Evolutionary conservation across 2,888 invertebrate genomes (phyloP).

Genomic region (Acanthosepion pharaonis): DNA sequence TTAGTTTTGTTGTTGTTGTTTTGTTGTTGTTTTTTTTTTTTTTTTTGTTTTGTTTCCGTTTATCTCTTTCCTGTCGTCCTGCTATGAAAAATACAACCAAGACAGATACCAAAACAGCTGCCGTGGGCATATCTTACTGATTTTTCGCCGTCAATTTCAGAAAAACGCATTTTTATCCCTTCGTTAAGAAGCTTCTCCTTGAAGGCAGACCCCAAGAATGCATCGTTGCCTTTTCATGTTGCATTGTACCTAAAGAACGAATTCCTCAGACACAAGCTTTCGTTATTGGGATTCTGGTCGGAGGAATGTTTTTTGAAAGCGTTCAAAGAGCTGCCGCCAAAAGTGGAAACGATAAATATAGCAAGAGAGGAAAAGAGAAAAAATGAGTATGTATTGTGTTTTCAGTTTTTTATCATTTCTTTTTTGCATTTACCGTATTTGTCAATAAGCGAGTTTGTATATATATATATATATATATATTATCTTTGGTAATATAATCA

Average conservation of each 20-base stretch:
- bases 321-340: not conserved
- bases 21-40: too few species aligned
- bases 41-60: too few species aligned
- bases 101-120: not conserved
- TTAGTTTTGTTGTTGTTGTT: too few species aligned
- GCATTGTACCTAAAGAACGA: not conserved
- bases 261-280: not conserved
- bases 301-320: not conserved
- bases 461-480: too few species aligned
- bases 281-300: not conserved
- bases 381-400: too few species aligned
- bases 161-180: not conserved
- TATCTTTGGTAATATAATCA: too few species aligned
- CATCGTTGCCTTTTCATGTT: not conserved
- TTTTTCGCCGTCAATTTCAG: not conserved
- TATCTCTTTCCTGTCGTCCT: too few species aligned
- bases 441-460: too few species aligned
- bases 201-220: not conserved
- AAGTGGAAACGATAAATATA: not conserved
- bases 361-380: not conserved
- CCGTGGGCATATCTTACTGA: not conserved
- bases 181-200: not conserved
- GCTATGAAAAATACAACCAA: too few species aligned
- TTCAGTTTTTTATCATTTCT: too few species aligned
- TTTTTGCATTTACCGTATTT: too few species aligned